phyloP scores from a whole-genome alignment of 2,797 vertebrate species.

The Hozukius guyotensis region DNA sequence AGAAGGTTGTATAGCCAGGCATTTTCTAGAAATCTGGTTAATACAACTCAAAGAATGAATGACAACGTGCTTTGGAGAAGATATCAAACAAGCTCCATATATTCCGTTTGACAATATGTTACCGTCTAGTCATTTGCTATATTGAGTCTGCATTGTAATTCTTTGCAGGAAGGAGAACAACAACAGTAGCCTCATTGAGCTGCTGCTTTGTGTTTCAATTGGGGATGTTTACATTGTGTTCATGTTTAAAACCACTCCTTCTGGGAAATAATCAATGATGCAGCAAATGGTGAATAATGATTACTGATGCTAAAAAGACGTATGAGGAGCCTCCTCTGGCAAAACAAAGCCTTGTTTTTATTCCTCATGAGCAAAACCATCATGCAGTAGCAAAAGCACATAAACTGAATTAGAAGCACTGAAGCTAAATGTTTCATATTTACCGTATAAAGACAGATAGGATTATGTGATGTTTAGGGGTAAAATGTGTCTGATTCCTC shows the following conservation, averaged over 20 bases:
- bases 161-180: background rate
- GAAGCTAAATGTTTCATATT: background rate
- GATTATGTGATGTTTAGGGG: background rate
- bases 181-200: background rate
- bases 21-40: background rate
- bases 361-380: background rate
- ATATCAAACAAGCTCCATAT: background rate
- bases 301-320: background rate
- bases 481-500: constrained; percentile 8
- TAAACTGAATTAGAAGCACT: background rate
- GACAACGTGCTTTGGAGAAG: background rate
- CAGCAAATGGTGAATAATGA: constrained; percentile 10
- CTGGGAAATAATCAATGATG: constrained; percentile 18
- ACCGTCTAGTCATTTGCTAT: background rate
- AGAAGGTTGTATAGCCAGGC: background rate
- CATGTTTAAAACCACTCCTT: background rate
- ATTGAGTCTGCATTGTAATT: background rate
- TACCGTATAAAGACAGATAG: background rate
- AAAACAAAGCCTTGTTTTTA: background rate
- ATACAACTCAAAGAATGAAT: background rate
- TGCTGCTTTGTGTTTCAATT: constrained; percentile 3
- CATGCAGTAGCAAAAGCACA: background rate
- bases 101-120: background rate
- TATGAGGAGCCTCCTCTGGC: background rate
- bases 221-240: constrained; percentile 4